Evolutionary conservation across 1,140 invertebrate genomes (phyloP), one percentile per base, ranked within the genome.

Genomic region (Drosophila ambigua): DNA sequence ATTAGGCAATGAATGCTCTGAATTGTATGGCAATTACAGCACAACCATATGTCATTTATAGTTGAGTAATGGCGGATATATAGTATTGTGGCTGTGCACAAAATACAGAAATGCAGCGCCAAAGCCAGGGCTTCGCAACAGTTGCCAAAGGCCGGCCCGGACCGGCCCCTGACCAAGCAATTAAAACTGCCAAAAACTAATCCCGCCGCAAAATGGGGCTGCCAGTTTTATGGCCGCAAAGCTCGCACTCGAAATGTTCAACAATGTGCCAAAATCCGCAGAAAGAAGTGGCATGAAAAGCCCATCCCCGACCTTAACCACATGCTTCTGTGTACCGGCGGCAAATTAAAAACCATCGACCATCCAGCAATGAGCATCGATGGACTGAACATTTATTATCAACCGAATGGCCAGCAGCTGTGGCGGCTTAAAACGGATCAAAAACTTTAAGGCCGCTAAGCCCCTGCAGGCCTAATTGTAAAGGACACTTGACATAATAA

Each of bases 201-300:
- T 73, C 67, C 81, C 59, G 59, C 81, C 81, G 31, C 68, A 81
- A 87, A 81, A 54, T 67, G 60, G 54, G 68, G 77, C 59, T 80
- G 45, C 52, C 43, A 68, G 49, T 81, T 82, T 45, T 67, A 63
- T 61, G 64, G 65, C 55, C 71, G 35, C 59, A 15, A 62, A 62
- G 15, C 20, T 11, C 26, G 53, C 49, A 55, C 50, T 53, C 59
- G 31, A 60, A 60, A 44, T 43, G 50, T 41, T 68, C 44, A 57
- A 73, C 67, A 83, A 84, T 84, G 68, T 71, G 54, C 54, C 60
- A 67, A 55, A 50, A 52, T 23, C 63, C 31, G 24, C 26, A 54
- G 55, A 71, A 72, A 46, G 51, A 57, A 54, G 31, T 31, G 54
- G 41, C 43, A 28, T 51, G 58, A 44, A 48, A 59, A 67, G 60